A percentile compares a stretch with the other conserved stretches of the same genome.
phyloP scores from a whole-genome alignment of 53 echinoderm and acorn worm species.

The Antedon mediterranea region DNA sequence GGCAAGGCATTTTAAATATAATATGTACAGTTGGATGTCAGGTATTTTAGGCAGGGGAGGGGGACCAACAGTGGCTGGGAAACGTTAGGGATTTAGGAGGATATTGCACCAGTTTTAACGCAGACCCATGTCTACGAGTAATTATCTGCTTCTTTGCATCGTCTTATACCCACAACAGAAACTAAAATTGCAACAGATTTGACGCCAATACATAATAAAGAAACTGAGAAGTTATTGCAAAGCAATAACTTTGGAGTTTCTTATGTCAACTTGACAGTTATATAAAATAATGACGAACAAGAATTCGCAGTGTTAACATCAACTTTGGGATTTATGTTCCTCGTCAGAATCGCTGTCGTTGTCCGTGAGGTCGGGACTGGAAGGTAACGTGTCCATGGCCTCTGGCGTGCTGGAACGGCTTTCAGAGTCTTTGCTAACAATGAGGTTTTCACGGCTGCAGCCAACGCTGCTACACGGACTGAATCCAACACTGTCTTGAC shows the following conservation, averaged over 20 bases:
- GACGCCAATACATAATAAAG: neutral
- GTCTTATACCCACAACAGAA: neutral
- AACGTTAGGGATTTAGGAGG: too few species aligned
- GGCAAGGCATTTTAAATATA: neutral
- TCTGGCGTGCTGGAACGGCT: neutral
- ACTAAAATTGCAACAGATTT: neutral
- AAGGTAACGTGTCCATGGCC: neutral
- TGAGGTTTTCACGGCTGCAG: conserved; percentile 77
- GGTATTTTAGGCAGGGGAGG: neutral
- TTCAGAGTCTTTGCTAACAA: neutral
- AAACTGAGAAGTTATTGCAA: neutral
- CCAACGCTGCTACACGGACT: conserved; percentile 74
- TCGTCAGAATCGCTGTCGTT: neutral
- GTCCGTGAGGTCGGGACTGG: neutral
- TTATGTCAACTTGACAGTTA: neutral
- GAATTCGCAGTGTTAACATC: neutral
- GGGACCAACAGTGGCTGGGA: neutral
- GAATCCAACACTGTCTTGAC: conserved; percentile 55
- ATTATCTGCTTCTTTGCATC: neutral
- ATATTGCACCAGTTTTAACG: neutral
- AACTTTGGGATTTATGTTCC: neutral
- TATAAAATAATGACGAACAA: neutral
- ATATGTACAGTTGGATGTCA: neutral
- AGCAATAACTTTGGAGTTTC: neutral
- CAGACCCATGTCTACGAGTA: neutral